Base-by-base conservation (phyloP, 37 sponge, comb jelly and placozoan genomes). In the Beroe ovata region DNA sequence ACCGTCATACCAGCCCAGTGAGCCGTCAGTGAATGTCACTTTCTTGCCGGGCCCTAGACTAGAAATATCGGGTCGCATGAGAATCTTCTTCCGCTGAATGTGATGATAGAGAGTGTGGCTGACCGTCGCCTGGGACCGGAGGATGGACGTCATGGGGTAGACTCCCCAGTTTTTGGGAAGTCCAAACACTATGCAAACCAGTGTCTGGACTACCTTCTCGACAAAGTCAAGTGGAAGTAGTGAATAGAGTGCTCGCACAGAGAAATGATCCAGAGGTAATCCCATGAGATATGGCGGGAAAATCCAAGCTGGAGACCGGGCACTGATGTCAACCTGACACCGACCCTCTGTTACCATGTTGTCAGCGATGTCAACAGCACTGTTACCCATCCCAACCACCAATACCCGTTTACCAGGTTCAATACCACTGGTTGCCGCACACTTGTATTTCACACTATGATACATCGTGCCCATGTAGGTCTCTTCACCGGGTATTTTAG, bases 381-480 rank as follows among this genome's bases (percentile, higher is more conserved):
- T 95, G 90, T 97, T 96, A 19, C 97, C 97, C 33, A 96, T 94
- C 16, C 97, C 97, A 6, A 95, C 88, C 16, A 97, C 61, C 21
- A 97, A 88, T 19, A 95, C 90, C 19, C 94, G 39, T 62, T 93
- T 64, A 2, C 90, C 94, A 1, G 29, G 60, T 6, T 21, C 21
- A 41, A 89, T 64, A 16, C 90, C 90, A 37, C 64, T 89, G 18
- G 29, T 89, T 1, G 59, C 59, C 0, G 64, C 66, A 29, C 59
- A 54, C 88, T 90, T 90, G 91, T 88, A 90, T 23, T 32, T 37
- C 37, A 84, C 35, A 42, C 91, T 90, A 60, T 90, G 91, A 19
- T 60, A 40, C 64, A 84, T 11, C 23, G 22, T 22, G 8, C 91
- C 91, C 22, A 19, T 40, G 41, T 64, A 90, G 29, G 39, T 23